Conservation (phyloP, 2,888 invertebrate genomes). For the Temnothorax ravouxi region DNA sequence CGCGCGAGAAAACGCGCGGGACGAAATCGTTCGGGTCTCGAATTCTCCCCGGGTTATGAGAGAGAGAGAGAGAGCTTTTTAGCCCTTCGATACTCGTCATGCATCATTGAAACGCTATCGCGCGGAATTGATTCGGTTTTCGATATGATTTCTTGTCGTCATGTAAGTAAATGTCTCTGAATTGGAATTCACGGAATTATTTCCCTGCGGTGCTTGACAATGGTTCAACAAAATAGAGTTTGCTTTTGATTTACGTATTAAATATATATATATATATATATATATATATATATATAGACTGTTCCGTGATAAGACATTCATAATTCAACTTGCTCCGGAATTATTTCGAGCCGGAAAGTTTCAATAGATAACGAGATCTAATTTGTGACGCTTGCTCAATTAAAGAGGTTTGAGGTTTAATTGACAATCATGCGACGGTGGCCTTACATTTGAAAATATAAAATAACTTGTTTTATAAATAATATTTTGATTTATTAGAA, state of each 20-base stretch:
- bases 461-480: neutral
- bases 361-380: neutral
- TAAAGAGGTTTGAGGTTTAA: neutral
- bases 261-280: neutral
- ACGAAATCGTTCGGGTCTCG: conserved; percentile 1
- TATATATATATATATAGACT: neutral
- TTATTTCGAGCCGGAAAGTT: neutral
- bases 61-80: neutral
- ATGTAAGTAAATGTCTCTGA: conserved; percentile 39
- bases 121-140: conserved; percentile 47
- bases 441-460: neutral
- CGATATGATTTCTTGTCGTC: conserved; percentile 44
- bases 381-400: neutral
- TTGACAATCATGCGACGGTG: neutral
- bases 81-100: conserved; percentile 33
- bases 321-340: conserved; percentile 8
- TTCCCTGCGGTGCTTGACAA: conserved; percentile 38
- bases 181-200: conserved; percentile 32
- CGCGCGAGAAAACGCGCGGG: neutral
- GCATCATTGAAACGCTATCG: conserved; percentile 48
- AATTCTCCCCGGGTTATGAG: conserved; percentile 15
- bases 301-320: neutral
- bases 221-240: conserved; percentile 13
- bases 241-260: conserved; percentile 25
- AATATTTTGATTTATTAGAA: neutral